Evolutionary conservation across 2,797 vertebrate species (phyloP).

Genomic region (Scleropages formosus): DNA sequence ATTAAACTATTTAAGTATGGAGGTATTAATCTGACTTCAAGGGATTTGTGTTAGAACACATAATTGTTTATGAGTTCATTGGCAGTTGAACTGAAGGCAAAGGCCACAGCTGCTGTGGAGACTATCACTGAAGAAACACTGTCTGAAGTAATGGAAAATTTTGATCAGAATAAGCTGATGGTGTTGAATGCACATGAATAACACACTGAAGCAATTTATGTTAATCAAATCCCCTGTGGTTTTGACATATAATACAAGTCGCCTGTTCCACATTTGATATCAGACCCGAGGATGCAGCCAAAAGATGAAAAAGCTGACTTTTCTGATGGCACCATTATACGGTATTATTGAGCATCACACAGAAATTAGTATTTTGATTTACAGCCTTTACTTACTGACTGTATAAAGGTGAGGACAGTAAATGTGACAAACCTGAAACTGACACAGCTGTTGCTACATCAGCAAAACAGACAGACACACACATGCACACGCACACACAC

Average conservation of each 20-base stretch:
- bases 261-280: not conserved
- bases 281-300: not conserved
- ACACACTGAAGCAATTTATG: not conserved
- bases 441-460: not conserved
- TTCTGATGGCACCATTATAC: not conserved
- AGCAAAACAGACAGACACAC: slow-evolving; percentile 15
- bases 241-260: no score
- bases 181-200: not conserved
- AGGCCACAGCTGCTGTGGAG: not conserved
- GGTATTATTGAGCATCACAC: no score
- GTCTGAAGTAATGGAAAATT: not conserved
- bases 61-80: no score
- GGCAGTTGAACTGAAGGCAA: no score
- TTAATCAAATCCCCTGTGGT: not conserved
- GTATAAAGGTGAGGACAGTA: not conserved
- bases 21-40: no score
- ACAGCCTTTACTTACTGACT: no score
- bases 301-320: not conserved
- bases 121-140: not conserved
- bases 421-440: not conserved
- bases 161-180: not conserved
- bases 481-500: not conserved
- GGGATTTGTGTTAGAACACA: no score
- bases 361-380: no score
- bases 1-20: no score